Percentiles rank a stretch among this genome's conserved stretches.
phyloP scores from a whole-genome alignment of 2,888 invertebrate genomes.

The Drosophila maculinotata region DNA sequence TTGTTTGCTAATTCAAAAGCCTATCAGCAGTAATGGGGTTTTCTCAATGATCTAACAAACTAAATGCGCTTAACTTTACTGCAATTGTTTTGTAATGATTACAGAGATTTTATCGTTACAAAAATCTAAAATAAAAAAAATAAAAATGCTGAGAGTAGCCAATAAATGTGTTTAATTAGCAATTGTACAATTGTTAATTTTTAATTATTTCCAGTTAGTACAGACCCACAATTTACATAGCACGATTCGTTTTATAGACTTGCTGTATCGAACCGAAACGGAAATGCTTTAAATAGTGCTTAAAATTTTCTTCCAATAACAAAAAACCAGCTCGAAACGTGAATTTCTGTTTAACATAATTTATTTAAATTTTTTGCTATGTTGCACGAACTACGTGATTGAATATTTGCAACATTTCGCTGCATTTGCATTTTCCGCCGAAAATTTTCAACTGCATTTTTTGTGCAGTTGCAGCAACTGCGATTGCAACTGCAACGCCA shows the following conservation, averaged over 20 bases:
- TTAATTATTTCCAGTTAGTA: constrained; percentile 53
- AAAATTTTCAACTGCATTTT: constrained; percentile 55
- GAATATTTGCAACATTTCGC: constrained; percentile 78
- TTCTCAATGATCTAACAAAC: not conserved
- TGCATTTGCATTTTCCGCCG: constrained; percentile 48
- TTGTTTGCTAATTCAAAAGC: not conserved
- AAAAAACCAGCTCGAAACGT: constrained; percentile 37
- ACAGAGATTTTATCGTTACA: constrained; percentile 15
- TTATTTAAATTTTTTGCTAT: constrained; percentile 72
- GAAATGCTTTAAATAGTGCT: constrained; percentile 43
- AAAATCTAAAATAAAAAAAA: constrained; percentile 23
- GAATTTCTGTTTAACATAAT: constrained; percentile 69
- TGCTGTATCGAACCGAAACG: constrained; percentile 40
- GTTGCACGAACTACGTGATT: constrained; percentile 79
- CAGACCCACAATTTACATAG: constrained; percentile 41
- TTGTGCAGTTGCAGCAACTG: constrained; percentile 32
- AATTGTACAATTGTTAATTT: constrained; percentile 48
- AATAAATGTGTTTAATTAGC: constrained; percentile 11
- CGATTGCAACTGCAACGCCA: constrained; percentile 40
- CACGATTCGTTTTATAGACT: constrained; percentile 53
- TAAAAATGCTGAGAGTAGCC: not conserved
- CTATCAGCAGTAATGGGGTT: not conserved
- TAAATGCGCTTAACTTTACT: constrained; percentile 1
- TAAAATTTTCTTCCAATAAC: constrained; percentile 37
- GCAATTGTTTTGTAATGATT: constrained; percentile 17